Percentiles rank a stretch among this genome's conserved stretches.
These are phyloP conservation scores for Ammospiza nelsoni DNA, from an alignment of 2,113 vertebrate species.

Conservation along the genomic window DNA sequence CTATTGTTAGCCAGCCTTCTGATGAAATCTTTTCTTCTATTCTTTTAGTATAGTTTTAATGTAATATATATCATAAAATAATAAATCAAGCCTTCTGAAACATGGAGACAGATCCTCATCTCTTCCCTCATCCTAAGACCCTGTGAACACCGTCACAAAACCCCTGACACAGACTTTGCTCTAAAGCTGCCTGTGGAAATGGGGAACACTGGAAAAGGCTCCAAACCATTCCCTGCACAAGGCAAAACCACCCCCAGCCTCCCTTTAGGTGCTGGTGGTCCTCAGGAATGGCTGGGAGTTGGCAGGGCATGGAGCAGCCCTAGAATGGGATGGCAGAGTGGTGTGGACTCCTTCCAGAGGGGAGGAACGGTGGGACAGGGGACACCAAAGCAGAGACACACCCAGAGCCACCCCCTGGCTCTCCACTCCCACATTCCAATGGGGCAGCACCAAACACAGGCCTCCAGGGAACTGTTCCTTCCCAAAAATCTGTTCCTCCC, in stretches of 20 bases:
- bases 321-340: background rate
- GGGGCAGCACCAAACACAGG: background rate
- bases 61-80: too few species aligned
- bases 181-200: accelerated
- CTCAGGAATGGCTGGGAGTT: background rate
- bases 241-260: background rate
- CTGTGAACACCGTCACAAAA: background rate
- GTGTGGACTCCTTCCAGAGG: background rate
- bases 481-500: background rate
- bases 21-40: too few species aligned
- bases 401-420: background rate
- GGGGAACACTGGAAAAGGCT: background rate
- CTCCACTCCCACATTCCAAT: accelerated
- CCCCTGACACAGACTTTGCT: accelerated
- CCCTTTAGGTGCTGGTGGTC: background rate
- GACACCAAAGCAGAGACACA: background rate
- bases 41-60: too few species aligned
- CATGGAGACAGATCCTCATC: too few species aligned
- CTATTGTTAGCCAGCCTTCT: too few species aligned
- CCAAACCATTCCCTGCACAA: background rate
- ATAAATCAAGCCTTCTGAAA: too few species aligned
- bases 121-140: too few species aligned
- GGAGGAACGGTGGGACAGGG: accelerated
- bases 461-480: background rate
- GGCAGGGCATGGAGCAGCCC: background rate